phyloP scores from a whole-genome alignment of 2,113 vertebrate genomes.

The Nycticryphes semicollaris region DNA sequence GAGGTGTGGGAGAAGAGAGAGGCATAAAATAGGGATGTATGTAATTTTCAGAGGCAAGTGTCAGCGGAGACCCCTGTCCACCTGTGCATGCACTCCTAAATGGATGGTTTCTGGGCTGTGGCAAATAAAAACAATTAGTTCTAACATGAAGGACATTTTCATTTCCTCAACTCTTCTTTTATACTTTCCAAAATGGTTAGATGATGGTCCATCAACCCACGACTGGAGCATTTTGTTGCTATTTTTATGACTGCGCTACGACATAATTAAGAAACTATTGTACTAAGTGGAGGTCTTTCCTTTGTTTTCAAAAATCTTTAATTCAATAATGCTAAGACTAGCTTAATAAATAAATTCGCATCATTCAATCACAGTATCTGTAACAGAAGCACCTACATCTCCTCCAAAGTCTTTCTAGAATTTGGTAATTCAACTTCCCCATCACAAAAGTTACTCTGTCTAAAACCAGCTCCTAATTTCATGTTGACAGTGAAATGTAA shows the following conservation, averaged over 20 bases:
- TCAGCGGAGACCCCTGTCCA: neutral
- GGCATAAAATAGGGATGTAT: neutral
- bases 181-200: neutral
- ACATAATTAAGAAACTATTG: neutral
- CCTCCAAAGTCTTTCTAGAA: neutral
- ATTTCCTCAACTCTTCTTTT: neutral
- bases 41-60: neutral
- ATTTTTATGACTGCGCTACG: neutral
- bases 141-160: neutral
- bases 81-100: neutral
- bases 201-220: neutral
- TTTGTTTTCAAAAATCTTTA: neutral
- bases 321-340: neutral
- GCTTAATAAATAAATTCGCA: neutral
- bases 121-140: neutral
- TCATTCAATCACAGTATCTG: neutral
- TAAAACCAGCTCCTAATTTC: neutral
- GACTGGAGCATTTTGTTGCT: neutral
- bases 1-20: neutral
- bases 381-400: neutral
- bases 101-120: neutral
- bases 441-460: neutral
- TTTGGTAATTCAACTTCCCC: neutral
- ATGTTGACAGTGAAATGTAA: neutral
- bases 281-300: neutral